These are phyloP conservation scores for Hermetia illucens DNA, from an alignment of 1,140 invertebrate genomes.

Conservation along the genomic window DNA sequence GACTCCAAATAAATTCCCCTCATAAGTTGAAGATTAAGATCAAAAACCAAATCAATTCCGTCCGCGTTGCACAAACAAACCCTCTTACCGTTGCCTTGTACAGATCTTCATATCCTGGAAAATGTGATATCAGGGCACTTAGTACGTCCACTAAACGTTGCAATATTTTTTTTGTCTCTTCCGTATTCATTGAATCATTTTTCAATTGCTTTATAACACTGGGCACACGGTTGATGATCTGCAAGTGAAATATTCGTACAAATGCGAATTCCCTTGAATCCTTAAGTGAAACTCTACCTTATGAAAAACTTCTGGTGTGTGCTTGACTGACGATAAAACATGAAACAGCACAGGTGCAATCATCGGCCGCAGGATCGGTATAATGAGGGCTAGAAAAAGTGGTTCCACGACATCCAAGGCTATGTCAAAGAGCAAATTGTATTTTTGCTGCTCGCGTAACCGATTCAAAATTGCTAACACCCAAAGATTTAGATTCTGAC, in stretches of 20 bases:
- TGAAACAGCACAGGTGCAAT: conserved; percentile 36
- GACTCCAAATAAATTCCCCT: too few relatives aligned
- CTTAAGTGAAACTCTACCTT: conserved; percentile 20
- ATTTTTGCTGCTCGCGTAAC: conserved; percentile 34
- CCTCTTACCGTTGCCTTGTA: conserved; percentile 21
- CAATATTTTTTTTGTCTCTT: conserved; percentile 31
- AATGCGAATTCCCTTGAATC: too few relatives aligned
- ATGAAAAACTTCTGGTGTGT: conserved; percentile 31
- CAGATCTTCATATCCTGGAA: conserved; percentile 29
- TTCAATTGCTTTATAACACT: conserved; percentile 21
- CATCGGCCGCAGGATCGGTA: conserved; percentile 31
- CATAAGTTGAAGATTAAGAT: too few relatives aligned
- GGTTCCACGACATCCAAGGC: conserved; percentile 33
- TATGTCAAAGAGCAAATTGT: conserved; percentile 33
- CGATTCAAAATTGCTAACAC: conserved; percentile 37
- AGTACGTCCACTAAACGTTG: conserved; percentile 35
- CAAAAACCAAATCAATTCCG: not conserved
- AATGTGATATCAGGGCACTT: conserved; percentile 33
- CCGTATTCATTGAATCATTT: conserved; percentile 9
- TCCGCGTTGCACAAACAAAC: not conserved
- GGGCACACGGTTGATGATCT: conserved; percentile 27
- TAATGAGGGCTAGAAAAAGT: conserved; percentile 29
- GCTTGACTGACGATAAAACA: conserved; percentile 35
- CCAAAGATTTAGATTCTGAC: conserved; percentile 34
- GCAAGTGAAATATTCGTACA: not conserved